Base-by-base conservation (phyloP, 2,113 vertebrate species). In the Nyctibius bracteatus region DNA sequence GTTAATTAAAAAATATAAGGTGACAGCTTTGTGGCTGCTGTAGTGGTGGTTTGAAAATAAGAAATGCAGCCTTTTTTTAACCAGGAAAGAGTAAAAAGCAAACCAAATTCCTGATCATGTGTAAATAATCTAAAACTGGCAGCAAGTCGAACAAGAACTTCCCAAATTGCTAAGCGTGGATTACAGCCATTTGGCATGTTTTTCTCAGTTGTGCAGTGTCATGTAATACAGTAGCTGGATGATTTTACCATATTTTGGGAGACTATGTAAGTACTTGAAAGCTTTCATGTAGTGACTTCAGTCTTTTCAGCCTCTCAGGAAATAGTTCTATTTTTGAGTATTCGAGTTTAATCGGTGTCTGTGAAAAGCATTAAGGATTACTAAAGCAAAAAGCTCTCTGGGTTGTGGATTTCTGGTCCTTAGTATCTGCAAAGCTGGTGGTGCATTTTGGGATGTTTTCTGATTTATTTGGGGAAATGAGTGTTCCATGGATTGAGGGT, bases 201-300 rank as follows among this genome's bases (percentile, higher is more conserved):
- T 75, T 43, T 19, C 61, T 54, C 5, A 14, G 46, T 73, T 82
- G 57, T 92, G 27, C 66, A 57, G 30, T 51, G 55, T 86, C 80
- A 62, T 81, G 92, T 80, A 94, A 75, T 73, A 93, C 90, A 88
- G 93, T 95, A 96, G 84, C 80, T 94, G 87, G 54, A 93, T 87
- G 62, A 68, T 65, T 94, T 82, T 92, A 18, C 81, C 58, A 41
- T 77, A 74, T 93, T 97, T 95, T 87, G 43, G 31, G 74, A 74
- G 66, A 35, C 65, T 71, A 22, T 74, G 57, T 71, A 85, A 90
- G 28, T 44, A 57, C 51, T 79, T 87, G 70, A 94, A 95, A 80
- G 65, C 61, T 85, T 84, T 68, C 37, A 33, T 84, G 65, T 37
- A 87, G 78, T 79, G 65, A 94, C 72, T 80, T 86, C 75, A 80